Base-by-base conservation (phyloP, 1,140 invertebrate species). In the Maconellicoccus hirsutus region DNA sequence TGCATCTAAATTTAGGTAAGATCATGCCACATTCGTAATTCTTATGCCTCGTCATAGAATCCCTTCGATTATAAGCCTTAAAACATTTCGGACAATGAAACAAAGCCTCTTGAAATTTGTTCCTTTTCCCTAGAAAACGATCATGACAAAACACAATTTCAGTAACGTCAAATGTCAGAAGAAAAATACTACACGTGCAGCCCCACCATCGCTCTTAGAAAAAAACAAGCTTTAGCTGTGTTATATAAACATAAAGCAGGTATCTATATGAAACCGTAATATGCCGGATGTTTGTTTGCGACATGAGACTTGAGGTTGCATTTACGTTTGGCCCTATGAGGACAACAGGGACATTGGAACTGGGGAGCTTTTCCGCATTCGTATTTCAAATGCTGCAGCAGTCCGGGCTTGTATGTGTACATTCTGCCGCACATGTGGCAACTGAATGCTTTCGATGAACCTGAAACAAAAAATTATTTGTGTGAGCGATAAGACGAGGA, bases 281-380 rank as follows among this genome's bases (percentile, higher is more conserved):
- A 52, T 19, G 6, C 42, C 3, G 42, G 42, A 52, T 52, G 42
- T 19, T 19, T 52, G 16, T 52, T 52, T 16, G n/a, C 42, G n/a
- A 52, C 16, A 61, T 27, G 39, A 19, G 3, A 75, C 83, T 83
- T 14, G 2, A 85, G 81, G 73, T 83, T 84, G 38, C 79, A 80
- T 72, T 83, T 84, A 69, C 84, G 83, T 19, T 84, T 81, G 1
- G 83, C 80, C 73, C 80, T 80, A 73, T 86, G 84, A 1, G 81
- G 75, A 70, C 85, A 86, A 59, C 80, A 75, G 0, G 78, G 79
- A 75, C 83, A 84, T 25, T 77, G 75, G 75, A 82, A 84, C 16
- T 79, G 77, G 22, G 83, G 82, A 59, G 79, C 79, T 69, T 82
- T 82, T 27, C 83, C 82, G 72, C 84, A 85, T 70, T 84, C 83